Percentiles rank a stretch among this genome's conserved stretches.
phyloP scores from a whole-genome alignment of 1,140 invertebrate genomes.

The Tetragonula clypearis region DNA sequence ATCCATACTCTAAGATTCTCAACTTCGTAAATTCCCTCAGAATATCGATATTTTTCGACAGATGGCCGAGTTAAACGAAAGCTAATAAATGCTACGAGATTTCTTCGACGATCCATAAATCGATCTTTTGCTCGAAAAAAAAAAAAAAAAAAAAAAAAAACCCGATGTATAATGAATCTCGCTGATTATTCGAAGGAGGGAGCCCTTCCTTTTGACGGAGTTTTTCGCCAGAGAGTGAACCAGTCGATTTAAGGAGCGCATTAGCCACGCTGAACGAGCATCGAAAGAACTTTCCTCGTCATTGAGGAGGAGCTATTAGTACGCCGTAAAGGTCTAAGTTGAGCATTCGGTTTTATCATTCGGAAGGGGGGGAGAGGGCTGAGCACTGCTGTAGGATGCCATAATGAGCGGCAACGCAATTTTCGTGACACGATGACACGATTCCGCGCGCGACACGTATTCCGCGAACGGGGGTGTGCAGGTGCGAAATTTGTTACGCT shows the following conservation, averaged over 20 bases:
- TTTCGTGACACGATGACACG: conserved; percentile 26
- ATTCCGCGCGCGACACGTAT: background rate
- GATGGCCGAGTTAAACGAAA: background rate
- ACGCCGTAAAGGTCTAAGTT: background rate
- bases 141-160: no score
- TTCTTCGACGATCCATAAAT: background rate
- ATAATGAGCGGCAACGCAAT: conserved; percentile 16
- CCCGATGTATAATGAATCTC: no score
- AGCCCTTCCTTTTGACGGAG: background rate
- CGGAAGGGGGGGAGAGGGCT: background rate
- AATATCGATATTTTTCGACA: background rate
- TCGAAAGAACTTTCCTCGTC: background rate
- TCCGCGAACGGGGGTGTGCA: no score
- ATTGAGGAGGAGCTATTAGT: conserved; percentile 1
- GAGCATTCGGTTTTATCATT: conserved; percentile 14
- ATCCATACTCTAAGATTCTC: no score
- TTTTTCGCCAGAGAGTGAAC: background rate
- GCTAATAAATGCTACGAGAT: background rate
- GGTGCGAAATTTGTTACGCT: background rate
- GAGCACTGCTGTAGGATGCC: background rate
- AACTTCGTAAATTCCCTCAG: background rate
- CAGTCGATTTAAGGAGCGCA: background rate
- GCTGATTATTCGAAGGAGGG: background rate
- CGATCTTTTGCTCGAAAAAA: background rate
- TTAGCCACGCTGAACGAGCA: background rate